Conservation (phyloP, 2,113 vertebrate species). For the Zeus faber region DNA sequence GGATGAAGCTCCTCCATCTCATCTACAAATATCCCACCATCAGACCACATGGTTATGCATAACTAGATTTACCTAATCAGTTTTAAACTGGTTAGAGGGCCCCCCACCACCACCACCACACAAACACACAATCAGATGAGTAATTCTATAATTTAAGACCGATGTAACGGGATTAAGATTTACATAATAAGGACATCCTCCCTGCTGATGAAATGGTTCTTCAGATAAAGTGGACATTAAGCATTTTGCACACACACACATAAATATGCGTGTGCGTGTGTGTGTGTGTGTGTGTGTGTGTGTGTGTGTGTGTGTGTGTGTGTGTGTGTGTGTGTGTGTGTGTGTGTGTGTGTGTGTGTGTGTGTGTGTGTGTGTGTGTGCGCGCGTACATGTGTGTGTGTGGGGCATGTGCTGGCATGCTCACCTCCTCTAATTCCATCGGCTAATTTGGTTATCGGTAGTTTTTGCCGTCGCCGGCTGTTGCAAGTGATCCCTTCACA, state of each 20-base stretch:
- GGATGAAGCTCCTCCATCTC: no score
- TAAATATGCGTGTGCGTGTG: neutral
- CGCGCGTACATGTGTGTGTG: slow-evolving; percentile 3
- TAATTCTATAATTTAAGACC: slow-evolving; percentile 61
- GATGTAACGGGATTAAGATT: slow-evolving; percentile 60
- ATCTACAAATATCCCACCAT: no score
- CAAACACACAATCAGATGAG: slow-evolving; percentile 38
- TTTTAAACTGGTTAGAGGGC: no score
- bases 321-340: slow-evolving; percentile 7
- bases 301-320: neutral
- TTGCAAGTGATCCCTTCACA: slow-evolving; percentile 3
- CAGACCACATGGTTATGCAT: no score
- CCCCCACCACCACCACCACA: neutral
- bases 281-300: neutral
- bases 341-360: slow-evolving; percentile 12
- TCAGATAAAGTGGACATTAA: neutral
- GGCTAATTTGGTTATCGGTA: neutral
- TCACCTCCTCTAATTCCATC: slow-evolving; percentile 1
- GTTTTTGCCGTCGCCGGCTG: neutral
- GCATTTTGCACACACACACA: neutral
- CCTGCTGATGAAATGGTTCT: neutral
- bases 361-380: slow-evolving; percentile 14
- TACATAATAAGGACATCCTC: slow-evolving; percentile 37
- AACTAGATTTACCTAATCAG: no score
- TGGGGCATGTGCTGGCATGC: neutral